Conservation (phyloP, 2,797 vertebrate species). For the Rhodeus uyekii region DNA sequence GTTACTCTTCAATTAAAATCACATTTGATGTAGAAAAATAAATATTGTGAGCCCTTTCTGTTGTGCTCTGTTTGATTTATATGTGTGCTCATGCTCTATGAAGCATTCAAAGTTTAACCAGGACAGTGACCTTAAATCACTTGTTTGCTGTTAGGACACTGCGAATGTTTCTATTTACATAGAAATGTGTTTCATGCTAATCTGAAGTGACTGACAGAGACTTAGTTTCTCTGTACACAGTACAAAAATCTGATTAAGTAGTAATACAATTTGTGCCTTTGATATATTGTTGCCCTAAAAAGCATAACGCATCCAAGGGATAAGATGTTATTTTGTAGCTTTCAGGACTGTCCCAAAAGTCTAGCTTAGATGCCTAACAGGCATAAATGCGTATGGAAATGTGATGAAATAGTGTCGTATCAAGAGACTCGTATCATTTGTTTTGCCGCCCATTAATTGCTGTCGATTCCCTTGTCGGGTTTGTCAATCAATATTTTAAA, state of each 20-base stretch:
- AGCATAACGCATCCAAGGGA: neutral
- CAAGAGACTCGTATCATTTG: neutral
- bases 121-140: neutral
- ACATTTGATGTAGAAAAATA: neutral
- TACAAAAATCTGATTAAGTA: neutral
- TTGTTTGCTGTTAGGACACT: neutral
- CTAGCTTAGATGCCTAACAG: neutral
- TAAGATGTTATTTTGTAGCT: slow-evolving; percentile 11
- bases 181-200: neutral
- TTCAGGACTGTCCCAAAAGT: neutral
- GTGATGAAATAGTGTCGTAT: neutral
- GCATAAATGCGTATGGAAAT: neutral
- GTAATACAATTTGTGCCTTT: neutral
- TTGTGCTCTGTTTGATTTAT: neutral
- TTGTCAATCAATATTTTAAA: slow-evolving; percentile 16
- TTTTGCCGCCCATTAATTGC: neutral
- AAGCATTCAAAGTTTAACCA: neutral
- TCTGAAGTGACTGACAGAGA: neutral
- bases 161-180: neutral
- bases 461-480: neutral
- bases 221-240: neutral
- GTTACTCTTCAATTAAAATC: neutral
- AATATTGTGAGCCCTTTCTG: neutral
- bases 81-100: neutral
- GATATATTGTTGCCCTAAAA: neutral